Percentiles rank a stretch among this genome's conserved stretches.
These are phyloP conservation scores for Yponomeuta sedellus DNA, from an alignment of 2,888 invertebrate species.

Conservation along the genomic window DNA sequence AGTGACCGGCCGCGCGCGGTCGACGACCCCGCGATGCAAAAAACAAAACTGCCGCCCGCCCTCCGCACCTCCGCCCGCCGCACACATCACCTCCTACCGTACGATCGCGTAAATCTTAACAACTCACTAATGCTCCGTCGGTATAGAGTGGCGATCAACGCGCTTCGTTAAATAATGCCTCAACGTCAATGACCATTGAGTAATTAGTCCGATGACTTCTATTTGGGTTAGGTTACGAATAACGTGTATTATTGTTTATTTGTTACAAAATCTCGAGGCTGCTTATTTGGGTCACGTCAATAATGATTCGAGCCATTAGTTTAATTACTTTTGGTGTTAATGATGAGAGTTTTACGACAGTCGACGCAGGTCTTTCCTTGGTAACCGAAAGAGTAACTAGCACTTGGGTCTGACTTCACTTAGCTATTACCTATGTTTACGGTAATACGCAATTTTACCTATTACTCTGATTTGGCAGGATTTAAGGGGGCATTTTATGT, in stretches of 20 bases:
- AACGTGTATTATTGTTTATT: constrained; percentile 14
- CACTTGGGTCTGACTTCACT: not conserved
- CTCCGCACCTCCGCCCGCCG: constrained; percentile 19
- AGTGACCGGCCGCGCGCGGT: constrained; percentile 71
- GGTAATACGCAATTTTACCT: too few species aligned
- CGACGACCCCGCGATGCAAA: constrained; percentile 63
- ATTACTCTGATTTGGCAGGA: not conserved
- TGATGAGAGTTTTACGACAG: not conserved
- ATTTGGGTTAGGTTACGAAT: constrained; percentile 40
- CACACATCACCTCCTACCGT: constrained; percentile 27
- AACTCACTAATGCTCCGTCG: constrained; percentile 22
- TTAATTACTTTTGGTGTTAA: constrained; percentile 9
- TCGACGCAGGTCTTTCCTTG: not conserved
- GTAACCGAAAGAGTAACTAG: not conserved
- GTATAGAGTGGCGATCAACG: constrained; percentile 18
- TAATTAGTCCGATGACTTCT: constrained; percentile 64
- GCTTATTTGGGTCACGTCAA: constrained; percentile 39
- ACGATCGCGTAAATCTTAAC: constrained; percentile 15
- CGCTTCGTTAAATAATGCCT: constrained; percentile 39
- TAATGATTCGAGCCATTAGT: constrained; percentile 31
- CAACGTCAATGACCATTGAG: constrained; percentile 49
- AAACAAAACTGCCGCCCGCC: constrained; percentile 64
- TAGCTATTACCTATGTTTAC: not conserved
- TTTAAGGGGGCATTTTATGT: not conserved
- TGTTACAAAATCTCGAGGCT: constrained; percentile 13